Evolutionary conservation across 2,888 invertebrate species (phyloP).

Genomic region (Crocallis elinguaria): DNA sequence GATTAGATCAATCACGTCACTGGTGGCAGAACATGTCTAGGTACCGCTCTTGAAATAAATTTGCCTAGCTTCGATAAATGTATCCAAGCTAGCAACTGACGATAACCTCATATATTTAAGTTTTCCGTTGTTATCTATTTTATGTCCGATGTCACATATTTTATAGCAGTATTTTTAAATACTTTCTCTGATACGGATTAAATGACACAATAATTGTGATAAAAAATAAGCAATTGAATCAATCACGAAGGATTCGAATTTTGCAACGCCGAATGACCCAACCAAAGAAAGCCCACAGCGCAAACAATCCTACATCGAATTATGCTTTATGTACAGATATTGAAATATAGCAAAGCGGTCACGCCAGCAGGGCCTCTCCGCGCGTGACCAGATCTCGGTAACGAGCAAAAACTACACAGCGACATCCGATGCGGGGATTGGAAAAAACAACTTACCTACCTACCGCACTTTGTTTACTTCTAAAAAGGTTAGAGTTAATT

Average conservation of each 20-base stretch:
- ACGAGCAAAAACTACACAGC: slow-evolving; percentile 77
- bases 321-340: slow-evolving; percentile 27
- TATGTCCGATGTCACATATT: background rate
- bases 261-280: slow-evolving; percentile 15
- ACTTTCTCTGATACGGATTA: background rate
- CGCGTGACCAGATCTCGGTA: slow-evolving; percentile 73
- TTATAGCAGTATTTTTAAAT: too few species aligned
- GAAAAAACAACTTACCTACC: slow-evolving; percentile 52
- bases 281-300: slow-evolving; percentile 21
- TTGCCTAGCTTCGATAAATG: background rate
- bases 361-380: slow-evolving; percentile 65
- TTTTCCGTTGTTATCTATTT: background rate
- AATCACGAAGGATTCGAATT: slow-evolving; percentile 7
- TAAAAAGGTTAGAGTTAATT: slow-evolving; percentile 9
- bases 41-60: slow-evolving; percentile 1
- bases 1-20: slow-evolving; percentile 66
- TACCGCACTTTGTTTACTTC: slow-evolving; percentile 31
- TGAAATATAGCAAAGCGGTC: slow-evolving; percentile 45
- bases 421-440: slow-evolving; percentile 58
- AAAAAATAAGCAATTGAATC: slow-evolving; percentile 12
- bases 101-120: background rate
- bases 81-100: background rate
- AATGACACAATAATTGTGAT: background rate
- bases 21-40: background rate
- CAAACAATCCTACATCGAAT: slow-evolving; percentile 33